Conservation (phyloP, 2,113 vertebrate species). For the Condylura cristata region DNA sequence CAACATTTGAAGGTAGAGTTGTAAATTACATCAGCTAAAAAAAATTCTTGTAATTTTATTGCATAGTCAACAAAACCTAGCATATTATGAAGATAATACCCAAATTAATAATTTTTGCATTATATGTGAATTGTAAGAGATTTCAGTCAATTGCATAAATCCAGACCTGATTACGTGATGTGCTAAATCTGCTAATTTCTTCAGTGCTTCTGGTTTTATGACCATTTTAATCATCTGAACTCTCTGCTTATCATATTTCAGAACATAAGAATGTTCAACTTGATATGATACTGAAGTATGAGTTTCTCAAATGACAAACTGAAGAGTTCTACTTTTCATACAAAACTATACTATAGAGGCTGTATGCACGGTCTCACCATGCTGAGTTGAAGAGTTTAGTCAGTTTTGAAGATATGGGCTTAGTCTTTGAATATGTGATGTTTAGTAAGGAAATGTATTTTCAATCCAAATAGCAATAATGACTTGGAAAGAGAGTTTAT, state of each 20-base stretch:
- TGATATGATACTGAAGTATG: background rate
- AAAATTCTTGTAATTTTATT: background rate
- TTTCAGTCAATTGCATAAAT: background rate
- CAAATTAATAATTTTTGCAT: slow-evolving; percentile 23
- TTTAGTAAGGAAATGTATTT: slow-evolving; percentile 1
- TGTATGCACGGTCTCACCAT: background rate
- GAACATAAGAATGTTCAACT: background rate
- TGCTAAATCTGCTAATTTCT: background rate
- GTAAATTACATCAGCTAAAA: slow-evolving; percentile 30
- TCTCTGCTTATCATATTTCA: background rate
- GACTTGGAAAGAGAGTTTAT: background rate
- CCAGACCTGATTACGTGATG: slow-evolving; percentile 5
- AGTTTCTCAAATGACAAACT: background rate
- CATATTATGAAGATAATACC: background rate
- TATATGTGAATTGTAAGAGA: background rate
- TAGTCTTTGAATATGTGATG: background rate
- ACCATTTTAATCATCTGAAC: background rate
- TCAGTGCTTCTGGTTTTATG: background rate
- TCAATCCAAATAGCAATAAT: background rate
- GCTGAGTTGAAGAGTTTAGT: background rate
- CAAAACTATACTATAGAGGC: background rate
- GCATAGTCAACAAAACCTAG: slow-evolving; percentile 1
- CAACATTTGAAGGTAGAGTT: background rate
- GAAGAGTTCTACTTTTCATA: slow-evolving; percentile 3
- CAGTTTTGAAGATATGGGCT: slow-evolving; percentile 6